These are phyloP conservation scores for Aphodius sticticus DNA, from an alignment of 2,888 invertebrate genomes.

Conservation along the genomic window DNA sequence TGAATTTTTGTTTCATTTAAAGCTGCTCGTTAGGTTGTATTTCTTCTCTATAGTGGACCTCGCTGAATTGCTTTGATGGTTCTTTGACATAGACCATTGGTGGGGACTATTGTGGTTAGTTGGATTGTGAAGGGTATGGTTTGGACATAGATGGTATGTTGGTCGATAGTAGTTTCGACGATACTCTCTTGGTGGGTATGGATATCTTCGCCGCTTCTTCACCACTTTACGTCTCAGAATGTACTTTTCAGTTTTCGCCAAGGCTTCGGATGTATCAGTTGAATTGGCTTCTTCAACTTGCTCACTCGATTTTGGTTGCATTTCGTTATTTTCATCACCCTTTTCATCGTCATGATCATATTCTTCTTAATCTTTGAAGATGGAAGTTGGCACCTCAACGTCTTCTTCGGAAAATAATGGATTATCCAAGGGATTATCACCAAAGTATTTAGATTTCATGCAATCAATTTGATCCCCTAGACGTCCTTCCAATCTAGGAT, in stretches of 20 bases:
- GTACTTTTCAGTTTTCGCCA: constrained; percentile 35
- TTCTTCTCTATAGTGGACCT: constrained; percentile 58
- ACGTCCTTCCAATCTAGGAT: constrained; percentile 44
- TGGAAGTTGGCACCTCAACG: constrained; percentile 62
- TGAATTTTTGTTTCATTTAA: no score
- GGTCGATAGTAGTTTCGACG: background rate
- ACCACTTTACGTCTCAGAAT: constrained; percentile 31
- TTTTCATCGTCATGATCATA: constrained; percentile 19
- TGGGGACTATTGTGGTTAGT: background rate
- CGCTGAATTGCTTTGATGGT: constrained; percentile 45
- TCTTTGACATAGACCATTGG: background rate
- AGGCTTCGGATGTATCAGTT: constrained; percentile 18
- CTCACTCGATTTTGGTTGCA: constrained; percentile 7
- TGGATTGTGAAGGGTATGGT: background rate
- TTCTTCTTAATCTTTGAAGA: constrained; percentile 45
- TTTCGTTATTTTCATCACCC: background rate
- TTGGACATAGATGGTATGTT: no score
- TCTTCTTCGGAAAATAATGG: constrained; percentile 72
- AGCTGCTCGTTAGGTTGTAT: constrained; percentile 59
- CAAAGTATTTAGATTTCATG: constrained; percentile 78
- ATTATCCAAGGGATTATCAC: constrained; percentile 76
- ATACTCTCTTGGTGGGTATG: constrained; percentile 14
- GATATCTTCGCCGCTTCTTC: constrained; percentile 20
- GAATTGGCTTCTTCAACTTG: constrained; percentile 11
- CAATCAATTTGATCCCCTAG: constrained; percentile 80